Evolutionary conservation across 2,797 vertebrate species (phyloP).

Genomic region (Anguilla marmorata): DNA sequence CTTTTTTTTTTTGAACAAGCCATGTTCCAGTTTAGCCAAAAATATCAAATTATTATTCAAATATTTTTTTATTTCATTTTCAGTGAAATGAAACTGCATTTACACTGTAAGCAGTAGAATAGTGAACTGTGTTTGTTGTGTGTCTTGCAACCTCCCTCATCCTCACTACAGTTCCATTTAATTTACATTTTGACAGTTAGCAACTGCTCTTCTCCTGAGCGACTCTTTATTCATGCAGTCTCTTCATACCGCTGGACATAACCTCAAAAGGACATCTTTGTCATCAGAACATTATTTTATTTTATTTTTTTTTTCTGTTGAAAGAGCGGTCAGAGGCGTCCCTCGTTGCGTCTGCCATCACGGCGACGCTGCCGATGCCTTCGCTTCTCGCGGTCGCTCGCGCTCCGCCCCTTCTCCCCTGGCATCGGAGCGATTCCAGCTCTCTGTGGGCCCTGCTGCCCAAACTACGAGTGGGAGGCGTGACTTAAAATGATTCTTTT

Average conservation of each 20-base stretch:
- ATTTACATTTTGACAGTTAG: too few species aligned
- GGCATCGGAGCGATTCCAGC: neutral
- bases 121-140: neutral
- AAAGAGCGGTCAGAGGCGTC: neutral
- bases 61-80: neutral
- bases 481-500: neutral
- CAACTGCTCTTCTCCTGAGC: neutral
- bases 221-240: neutral
- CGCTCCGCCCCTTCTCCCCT: neutral
- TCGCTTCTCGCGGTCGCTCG: neutral
- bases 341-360: neutral
- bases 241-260: neutral
- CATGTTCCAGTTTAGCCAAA: neutral
- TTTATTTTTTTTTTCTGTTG: neutral
- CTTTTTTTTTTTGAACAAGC: neutral
- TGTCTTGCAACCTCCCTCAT: neutral
- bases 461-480: neutral
- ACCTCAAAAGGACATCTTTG: neutral
- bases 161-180: neutral
- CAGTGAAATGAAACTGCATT: neutral
- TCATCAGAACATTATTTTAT: too few species aligned
- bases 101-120: neutral
- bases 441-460: neutral
- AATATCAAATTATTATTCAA: neutral
- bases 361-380: neutral